phyloP scores from a whole-genome alignment of 30 jellyfish, hydroid and myxozoan species.

The Pseudorhiza aurosa region DNA sequence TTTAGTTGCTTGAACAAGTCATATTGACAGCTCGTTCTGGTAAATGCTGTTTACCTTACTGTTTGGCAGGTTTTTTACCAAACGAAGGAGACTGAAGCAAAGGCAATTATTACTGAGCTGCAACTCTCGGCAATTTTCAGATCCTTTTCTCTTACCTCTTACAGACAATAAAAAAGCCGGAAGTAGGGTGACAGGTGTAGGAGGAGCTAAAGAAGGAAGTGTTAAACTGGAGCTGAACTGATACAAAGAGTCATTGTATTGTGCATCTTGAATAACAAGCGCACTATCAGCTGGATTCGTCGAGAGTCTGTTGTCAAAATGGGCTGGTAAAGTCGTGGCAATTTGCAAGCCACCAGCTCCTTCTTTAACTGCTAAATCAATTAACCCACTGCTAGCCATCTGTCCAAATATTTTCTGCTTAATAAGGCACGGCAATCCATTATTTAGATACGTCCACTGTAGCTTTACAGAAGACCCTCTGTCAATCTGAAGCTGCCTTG shows the following conservation, averaged over 20 bases:
- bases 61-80: no score
- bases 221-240: not conserved
- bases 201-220: not conserved
- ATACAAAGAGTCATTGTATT: not conserved
- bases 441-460: not conserved
- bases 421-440: not conserved
- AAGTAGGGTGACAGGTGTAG: not conserved
- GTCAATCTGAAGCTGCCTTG: not conserved
- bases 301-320: not conserved
- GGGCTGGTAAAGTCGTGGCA: not conserved
- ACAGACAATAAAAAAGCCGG: not conserved
- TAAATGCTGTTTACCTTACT: no score
- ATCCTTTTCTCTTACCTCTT: slow-evolving; percentile 2
- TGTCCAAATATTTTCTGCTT: not conserved
- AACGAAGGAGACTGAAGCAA: no score
- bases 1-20: no score
- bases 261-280: not conserved
- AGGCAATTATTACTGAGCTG: no score
- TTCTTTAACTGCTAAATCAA: not conserved
- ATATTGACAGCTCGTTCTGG: no score
- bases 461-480: not conserved
- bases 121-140: no score
- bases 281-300: not conserved
- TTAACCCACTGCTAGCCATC: not conserved
- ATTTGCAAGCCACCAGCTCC: not conserved